These are phyloP conservation scores for Nilaparvata lugens DNA, from an alignment of 1,140 invertebrate genomes.

Conservation along the genomic window DNA sequence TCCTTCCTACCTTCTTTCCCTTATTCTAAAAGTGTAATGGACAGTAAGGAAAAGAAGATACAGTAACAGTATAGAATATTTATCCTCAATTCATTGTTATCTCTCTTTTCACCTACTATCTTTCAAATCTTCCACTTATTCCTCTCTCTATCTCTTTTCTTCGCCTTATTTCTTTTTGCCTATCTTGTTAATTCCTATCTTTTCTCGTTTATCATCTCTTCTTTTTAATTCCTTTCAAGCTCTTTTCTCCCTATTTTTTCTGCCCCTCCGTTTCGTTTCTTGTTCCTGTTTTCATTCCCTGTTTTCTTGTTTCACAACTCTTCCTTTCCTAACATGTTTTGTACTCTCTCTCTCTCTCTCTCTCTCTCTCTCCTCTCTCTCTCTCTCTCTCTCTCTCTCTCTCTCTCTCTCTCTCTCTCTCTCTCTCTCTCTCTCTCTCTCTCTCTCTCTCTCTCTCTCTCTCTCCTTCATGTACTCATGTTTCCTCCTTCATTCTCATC, in stretches of 20 bases:
- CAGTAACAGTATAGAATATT: too few relatives aligned
- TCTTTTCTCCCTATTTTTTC: slow-evolving; percentile 16
- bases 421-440: slow-evolving; percentile 11
- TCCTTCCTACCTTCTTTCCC: too few relatives aligned
- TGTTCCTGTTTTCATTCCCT: neutral
- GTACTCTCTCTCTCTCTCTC: slow-evolving; percentile 9
- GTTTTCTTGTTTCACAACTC: neutral
- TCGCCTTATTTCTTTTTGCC: neutral
- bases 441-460: slow-evolving; percentile 8
- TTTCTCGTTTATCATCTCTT: neutral
- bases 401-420: neutral
- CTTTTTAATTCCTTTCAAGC: too few relatives aligned
- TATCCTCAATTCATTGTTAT: too few relatives aligned
- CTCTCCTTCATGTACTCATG: slow-evolving; percentile 8
- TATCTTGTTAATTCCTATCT: neutral
- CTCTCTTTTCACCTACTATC: too few relatives aligned
- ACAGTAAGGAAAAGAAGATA: too few relatives aligned
- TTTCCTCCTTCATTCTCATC: too few relatives aligned
- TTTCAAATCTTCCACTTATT: too few relatives aligned
- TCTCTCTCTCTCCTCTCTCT: neutral
- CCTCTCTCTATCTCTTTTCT: neutral
- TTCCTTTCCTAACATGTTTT: neutral
- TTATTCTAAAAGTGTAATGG: too few relatives aligned
- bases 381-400: slow-evolving; percentile 8
- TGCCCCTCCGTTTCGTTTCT: slow-evolving; percentile 9